Evolutionary conservation across 2,888 invertebrate genomes (phyloP).

Genomic region (Brachypalpus laphriformis): DNA sequence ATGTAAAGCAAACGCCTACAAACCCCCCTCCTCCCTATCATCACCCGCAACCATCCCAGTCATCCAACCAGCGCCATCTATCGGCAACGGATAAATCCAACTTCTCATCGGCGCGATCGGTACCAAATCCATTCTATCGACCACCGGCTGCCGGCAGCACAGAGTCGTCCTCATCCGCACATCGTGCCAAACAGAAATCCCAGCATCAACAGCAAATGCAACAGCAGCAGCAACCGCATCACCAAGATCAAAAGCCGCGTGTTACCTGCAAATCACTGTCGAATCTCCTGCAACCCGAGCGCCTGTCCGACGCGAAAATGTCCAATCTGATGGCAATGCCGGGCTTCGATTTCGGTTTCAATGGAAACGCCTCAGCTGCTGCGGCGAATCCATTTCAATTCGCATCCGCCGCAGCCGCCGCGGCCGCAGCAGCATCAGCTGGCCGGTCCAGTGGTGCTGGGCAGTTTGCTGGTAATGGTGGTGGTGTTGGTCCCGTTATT

Average conservation of each 20-base stretch:
- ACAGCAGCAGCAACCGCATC: slow-evolving; percentile 83
- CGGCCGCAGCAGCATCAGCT: slow-evolving; percentile 67
- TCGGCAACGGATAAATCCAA: slow-evolving; percentile 69
- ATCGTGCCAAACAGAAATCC: slow-evolving; percentile 77
- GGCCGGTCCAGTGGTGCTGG: slow-evolving; percentile 66
- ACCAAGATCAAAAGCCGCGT: slow-evolving; percentile 85
- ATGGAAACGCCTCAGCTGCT: slow-evolving; percentile 27
- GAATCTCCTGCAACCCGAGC: slow-evolving; percentile 85
- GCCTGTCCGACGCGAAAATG: slow-evolving; percentile 82
- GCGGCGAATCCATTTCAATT: slow-evolving; percentile 64
- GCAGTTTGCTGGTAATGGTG: slow-evolving; percentile 30
- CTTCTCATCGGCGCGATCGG: slow-evolving; percentile 74
- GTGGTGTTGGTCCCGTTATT: slow-evolving; percentile 28
- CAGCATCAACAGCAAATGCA: slow-evolving; percentile 83
- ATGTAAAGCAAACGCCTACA: slow-evolving; percentile 36
- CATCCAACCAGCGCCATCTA: slow-evolving; percentile 55
- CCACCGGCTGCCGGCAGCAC: slow-evolving; percentile 82
- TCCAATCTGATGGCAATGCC: slow-evolving; percentile 79
- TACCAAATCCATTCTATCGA: slow-evolving; percentile 84
- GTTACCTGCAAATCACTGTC: slow-evolving; percentile 86
- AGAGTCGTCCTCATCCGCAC: slow-evolving; percentile 59
- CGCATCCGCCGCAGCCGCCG: slow-evolving; percentile 63
- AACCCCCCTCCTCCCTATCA: slow-evolving; percentile 66
- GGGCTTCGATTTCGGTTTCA: slow-evolving; percentile 79
- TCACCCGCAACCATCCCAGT: slow-evolving; percentile 52